Base-by-base conservation (phyloP, 2,113 vertebrate genomes). In the Manacus vitellinus region DNA sequence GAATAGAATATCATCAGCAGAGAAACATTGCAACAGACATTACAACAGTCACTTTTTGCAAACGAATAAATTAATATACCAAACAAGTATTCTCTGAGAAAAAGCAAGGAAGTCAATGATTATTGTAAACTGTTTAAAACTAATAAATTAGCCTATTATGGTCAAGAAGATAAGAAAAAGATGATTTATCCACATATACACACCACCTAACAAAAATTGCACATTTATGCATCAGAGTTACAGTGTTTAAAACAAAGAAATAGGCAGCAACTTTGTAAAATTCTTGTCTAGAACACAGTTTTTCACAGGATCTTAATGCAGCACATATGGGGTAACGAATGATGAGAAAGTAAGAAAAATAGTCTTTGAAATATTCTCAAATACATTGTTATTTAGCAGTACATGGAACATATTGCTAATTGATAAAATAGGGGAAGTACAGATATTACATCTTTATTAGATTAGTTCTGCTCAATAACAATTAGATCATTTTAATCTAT, bases 381-480 rank as follows among this genome's bases (percentile, higher is more conserved):
- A 9, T 46, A 65, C 3, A 8, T 17, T 82, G 66, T 46, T 80
- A 85, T 72, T 90, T 63, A 95, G 46, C 37, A 92, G 71, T 43
- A 74, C 63, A 74, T 27, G 27, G 88, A 94, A 72, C 41, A 79
- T 84, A 18, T 71, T 4, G 0, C n/a, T 67, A 76, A 90, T 12
- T 92, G 59, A 92, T 65, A 62, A 89, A 77, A 67, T 25, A 89
- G n/a, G 71, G 44, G 41, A 95, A 87, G 27, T 41, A 72, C 7
- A 78, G 49, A 71, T 56, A 71, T 14, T 71, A 30, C 15, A 61
- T 37, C 61, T 77, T 90, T 84, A 81, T 77, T 81, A 56, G 11
- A 81, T 85, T 89, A 85, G 51, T 76, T 90, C 78, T 76, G 37
- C 49, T 85, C 84, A 63, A 23, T 61, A 92, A 89, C 52, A 91